Conservation (phyloP, 1,140 invertebrate species). For the Lutraria rhynchaena region DNA sequence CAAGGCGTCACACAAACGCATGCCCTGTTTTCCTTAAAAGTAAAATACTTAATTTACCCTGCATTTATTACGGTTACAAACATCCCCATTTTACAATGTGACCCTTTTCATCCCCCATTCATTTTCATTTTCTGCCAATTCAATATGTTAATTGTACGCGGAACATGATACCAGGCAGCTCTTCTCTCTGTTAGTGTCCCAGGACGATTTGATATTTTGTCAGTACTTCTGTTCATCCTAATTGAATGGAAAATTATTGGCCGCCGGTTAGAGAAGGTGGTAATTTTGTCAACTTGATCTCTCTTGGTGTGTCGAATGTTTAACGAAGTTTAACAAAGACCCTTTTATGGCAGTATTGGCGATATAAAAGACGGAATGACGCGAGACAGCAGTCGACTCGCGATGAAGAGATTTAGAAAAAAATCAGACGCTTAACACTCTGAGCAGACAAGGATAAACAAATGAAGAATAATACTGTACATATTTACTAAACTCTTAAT, state of each 20-base stretch:
- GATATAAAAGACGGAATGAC: background rate
- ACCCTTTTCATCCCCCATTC: background rate
- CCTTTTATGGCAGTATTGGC: background rate
- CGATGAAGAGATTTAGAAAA: no score
- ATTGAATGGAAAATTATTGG: slow-evolving; percentile 33
- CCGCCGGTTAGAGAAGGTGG: slow-evolving; percentile 14
- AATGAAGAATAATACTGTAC: no score
- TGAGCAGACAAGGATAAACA: no score
- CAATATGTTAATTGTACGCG: background rate
- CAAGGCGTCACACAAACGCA: no score
- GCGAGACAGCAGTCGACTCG: no score
- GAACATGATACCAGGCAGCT: background rate
- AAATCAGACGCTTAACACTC: no score
- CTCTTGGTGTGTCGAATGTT: slow-evolving; percentile 5
- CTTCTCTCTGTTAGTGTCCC: background rate
- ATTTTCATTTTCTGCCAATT: background rate
- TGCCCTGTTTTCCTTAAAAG: no score
- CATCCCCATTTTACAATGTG: no score
- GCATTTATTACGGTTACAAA: no score
- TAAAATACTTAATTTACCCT: no score
- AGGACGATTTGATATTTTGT: background rate
- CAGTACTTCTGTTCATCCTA: background rate
- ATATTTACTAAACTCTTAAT: no score
- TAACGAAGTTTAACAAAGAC: slow-evolving; percentile 28
- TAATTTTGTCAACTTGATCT: slow-evolving; percentile 48